Base-by-base conservation (phyloP, 2,797 vertebrate genomes). In the Tamandua tetradactyla region DNA sequence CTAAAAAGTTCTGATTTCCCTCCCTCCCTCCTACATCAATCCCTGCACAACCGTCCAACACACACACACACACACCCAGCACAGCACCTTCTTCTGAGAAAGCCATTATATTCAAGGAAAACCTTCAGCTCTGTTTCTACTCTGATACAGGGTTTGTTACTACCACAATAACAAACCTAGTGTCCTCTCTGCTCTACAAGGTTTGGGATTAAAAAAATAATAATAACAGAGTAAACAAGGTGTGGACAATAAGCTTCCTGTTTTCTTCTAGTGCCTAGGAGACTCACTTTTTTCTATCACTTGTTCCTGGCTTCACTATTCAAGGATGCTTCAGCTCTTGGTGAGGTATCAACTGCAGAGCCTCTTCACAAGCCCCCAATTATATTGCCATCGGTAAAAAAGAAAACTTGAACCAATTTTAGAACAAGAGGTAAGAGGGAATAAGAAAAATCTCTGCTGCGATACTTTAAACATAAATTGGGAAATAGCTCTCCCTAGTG, bases 401-500 rank as follows among this genome's bases (percentile, higher is more conserved):
- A 72, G 55, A 86, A 96, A 95, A 88, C 69, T 52, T 80, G 92
- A 93, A 95, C 90, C 90, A 93, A 83, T 95, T 96, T 95, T 88
- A 94, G 88, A 95, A 83, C 69, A 69, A 92, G 87, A 64, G 35
- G 80, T 82, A 72, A 81, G 52, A 87, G 14, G 4, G 37, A 62
- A 9, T 20, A n/a, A 47, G 84, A 93, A 92, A 94, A 91, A 69
- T 32, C 57, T 30, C 49, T 3, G 81, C 80, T 15, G 52, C 0
- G 40, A 0, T 1, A 27, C 35, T 79, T 80, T 40, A 79, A 85
- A 81, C 85, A 96, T 95, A 81, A 71, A 3, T 94, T 92, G 92
- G 96, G 66, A 90, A 94, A 93, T 44, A 68, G 64, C 82, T 7
- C 95, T 92, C 95, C 94, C 96, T 49, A 59, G 96, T 96, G 97